Percentiles rank a stretch among this genome's conserved stretches.
Conservation (phyloP, 2,797 vertebrate genomes). For the Manis javanica region DNA sequence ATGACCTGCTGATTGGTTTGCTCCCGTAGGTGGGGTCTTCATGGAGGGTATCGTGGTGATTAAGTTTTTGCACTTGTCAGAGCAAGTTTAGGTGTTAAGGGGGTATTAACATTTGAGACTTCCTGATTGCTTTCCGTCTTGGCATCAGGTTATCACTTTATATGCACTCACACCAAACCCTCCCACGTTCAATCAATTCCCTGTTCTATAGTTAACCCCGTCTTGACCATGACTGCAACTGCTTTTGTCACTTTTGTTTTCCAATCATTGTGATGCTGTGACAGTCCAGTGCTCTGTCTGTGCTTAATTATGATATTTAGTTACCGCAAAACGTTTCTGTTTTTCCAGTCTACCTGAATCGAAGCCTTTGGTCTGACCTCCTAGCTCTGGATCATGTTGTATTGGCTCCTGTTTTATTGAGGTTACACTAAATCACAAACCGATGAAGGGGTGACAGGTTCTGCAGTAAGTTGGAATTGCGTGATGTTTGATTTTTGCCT, state of each 20-base stretch:
- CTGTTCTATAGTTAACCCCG: conserved; percentile 73
- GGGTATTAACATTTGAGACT: neutral
- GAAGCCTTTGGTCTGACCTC: conserved; percentile 85
- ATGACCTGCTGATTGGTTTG: neutral
- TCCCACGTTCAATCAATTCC: conserved; percentile 71
- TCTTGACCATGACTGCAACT: conserved; percentile 78
- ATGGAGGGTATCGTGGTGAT: neutral
- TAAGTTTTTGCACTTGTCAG: neutral
- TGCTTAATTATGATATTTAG: conserved; percentile 85
- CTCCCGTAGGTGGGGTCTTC: neutral
- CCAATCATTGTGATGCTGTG: conserved; percentile 79
- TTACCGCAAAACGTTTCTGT: conserved; percentile 83
- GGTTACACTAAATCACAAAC: conserved; percentile 83
- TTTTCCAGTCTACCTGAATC: conserved; percentile 81
- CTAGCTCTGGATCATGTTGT: conserved; percentile 84
- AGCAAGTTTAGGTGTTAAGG: neutral
- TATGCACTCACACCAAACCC: neutral
- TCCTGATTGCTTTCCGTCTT: neutral
- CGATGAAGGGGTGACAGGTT: conserved; percentile 80
- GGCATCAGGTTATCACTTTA: neutral
- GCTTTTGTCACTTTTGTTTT: conserved; percentile 78
- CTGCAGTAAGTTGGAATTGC: conserved; percentile 77
- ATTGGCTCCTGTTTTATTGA: conserved; percentile 69
- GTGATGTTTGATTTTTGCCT: conserved; percentile 81
- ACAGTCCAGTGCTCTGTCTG: conserved; percentile 75